Conservation (phyloP, 92 coral and sea anemone genomes). For the Heteractis magnifica region DNA sequence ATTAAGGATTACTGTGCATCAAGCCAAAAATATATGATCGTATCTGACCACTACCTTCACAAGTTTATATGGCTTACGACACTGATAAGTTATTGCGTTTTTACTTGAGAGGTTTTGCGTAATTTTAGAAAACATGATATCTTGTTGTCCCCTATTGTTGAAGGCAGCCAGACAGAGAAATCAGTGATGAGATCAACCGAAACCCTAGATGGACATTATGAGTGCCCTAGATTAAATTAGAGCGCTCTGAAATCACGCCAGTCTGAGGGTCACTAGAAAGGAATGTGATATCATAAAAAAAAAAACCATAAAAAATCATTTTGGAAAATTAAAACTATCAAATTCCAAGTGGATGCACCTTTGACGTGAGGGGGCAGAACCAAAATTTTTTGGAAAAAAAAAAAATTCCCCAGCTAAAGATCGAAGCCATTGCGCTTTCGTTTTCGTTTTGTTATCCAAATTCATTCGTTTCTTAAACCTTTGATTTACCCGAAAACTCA, state of each 20-base stretch:
- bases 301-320: not conserved
- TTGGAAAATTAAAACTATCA: conserved; percentile 3
- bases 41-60: not conserved
- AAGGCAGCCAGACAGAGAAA: conserved; percentile 5
- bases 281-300: not conserved
- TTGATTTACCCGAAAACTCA: not conserved
- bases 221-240: too few relatives aligned
- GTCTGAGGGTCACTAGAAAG: not conserved
- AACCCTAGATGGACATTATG: not conserved
- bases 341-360: conserved; percentile 7
- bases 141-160: conserved; percentile 9
- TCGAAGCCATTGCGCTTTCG: not conserved
- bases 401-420: not conserved
- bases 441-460: not conserved
- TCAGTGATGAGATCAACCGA: conserved; percentile 6
- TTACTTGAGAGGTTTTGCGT: conserved; percentile 11
- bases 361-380: conserved; percentile 10
- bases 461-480: not conserved
- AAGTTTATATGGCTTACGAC: not conserved
- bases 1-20: not conserved
- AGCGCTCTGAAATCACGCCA: conserved; percentile 9
- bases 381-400: not conserved
- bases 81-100: not conserved
- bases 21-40: not conserved
- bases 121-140: conserved; percentile 5